phyloP scores from a whole-genome alignment of 2,113 vertebrate genomes.

The Nerophis lumbriciformis region DNA sequence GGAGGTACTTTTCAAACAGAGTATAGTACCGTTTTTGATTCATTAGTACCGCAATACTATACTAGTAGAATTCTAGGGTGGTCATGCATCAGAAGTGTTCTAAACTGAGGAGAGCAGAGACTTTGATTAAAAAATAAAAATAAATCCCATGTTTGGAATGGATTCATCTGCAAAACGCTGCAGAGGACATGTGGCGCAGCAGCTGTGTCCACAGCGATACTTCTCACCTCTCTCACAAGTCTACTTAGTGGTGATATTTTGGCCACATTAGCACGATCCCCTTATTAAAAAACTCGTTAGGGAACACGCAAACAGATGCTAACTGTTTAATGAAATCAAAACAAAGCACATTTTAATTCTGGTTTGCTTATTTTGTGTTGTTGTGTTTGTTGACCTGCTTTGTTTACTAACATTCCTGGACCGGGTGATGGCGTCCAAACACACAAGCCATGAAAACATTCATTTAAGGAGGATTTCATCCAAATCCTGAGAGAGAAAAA shows the following conservation, averaged over 20 bases:
- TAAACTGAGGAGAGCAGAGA: neutral
- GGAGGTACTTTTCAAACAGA: too few relatives aligned
- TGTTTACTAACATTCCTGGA: neutral
- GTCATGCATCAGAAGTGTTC: too few relatives aligned
- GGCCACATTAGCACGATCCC: neutral
- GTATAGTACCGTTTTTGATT: too few relatives aligned
- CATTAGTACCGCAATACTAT: too few relatives aligned
- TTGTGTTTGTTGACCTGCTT: neutral
- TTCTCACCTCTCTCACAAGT: neutral
- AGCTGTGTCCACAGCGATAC: neutral
- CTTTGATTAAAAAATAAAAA: neutral
- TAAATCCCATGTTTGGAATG: neutral
- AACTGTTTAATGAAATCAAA: neutral
- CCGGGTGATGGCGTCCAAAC: neutral
- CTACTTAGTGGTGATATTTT: too few relatives aligned
- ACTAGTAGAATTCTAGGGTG: too few relatives aligned
- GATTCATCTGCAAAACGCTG: neutral
- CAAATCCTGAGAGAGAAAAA: conserved; percentile 1
- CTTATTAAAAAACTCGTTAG: neutral
- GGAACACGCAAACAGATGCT: neutral
- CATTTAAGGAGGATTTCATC: conserved; percentile 12
- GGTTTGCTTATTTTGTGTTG: too few relatives aligned
- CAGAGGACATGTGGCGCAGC: neutral
- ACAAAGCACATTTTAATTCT: neutral
- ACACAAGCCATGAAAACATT: neutral